Evolutionary conservation across 2,113 vertebrate genomes (phyloP).

Genomic region (Cyprinodon variegatus): DNA sequence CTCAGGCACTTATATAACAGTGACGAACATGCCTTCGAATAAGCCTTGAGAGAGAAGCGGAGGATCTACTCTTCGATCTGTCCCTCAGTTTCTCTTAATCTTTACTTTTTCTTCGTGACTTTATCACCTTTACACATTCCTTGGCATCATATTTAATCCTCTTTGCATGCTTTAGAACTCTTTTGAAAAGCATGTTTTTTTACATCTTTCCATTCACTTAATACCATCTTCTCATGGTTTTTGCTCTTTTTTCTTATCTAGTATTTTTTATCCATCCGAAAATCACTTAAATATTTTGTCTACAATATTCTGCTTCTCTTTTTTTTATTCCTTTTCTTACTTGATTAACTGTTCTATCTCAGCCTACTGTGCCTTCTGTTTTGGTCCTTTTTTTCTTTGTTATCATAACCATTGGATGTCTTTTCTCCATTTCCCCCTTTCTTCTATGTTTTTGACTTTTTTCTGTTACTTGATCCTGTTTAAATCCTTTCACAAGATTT

Average conservation of each 20-base stretch:
- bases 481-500: too few species aligned
- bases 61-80: constrained; percentile 11
- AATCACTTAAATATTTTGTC: not conserved
- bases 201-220: not conserved
- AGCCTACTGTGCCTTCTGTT: not conserved
- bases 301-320: not conserved
- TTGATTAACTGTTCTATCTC: not conserved
- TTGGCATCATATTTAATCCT: not conserved
- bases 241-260: not conserved
- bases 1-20: constrained; percentile 41
- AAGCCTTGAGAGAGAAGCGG: constrained; percentile 13
- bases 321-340: not conserved
- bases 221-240: not conserved
- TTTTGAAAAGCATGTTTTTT: not conserved
- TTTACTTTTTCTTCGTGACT: not conserved
- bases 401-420: not conserved
- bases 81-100: not conserved
- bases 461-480: not conserved
- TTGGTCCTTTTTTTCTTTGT: not conserved
- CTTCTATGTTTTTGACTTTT: too few species aligned
- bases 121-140: not conserved
- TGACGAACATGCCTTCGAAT: constrained; percentile 30
- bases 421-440: not conserved
- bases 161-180: not conserved
- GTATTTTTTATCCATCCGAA: not conserved